Percentiles rank a stretch among this genome's conserved stretches.
phyloP scores from a whole-genome alignment of 2,113 vertebrate species.

The Podarcis muralis region DNA sequence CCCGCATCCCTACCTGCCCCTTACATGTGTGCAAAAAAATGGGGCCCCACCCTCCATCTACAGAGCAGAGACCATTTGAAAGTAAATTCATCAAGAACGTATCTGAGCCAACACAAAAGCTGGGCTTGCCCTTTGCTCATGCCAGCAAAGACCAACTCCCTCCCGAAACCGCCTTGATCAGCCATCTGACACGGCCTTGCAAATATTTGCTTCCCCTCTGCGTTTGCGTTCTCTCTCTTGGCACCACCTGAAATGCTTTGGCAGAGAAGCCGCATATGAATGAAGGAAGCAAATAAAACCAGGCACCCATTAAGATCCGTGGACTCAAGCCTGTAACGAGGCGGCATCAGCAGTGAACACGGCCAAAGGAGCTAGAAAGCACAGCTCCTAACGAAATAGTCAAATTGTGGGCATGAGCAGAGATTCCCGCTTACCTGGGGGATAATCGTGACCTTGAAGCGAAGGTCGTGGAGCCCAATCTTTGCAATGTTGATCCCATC shows the following conservation, averaged over 20 bases:
- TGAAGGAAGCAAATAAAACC: no score
- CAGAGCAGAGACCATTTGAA: no score
- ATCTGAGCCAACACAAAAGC: neutral
- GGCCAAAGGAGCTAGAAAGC: neutral
- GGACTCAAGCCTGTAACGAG: neutral
- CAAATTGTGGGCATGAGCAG: neutral
- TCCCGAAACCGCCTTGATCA: neutral
- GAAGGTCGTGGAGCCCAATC: constrained; percentile 90
- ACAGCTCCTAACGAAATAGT: no score
- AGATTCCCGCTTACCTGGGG: constrained; percentile 82
- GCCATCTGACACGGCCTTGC: no score
- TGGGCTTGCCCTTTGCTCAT: neutral
- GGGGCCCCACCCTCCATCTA: no score
- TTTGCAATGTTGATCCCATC: constrained; percentile 87
- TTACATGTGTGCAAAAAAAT: no score
- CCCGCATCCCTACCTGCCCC: no score
- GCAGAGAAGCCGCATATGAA: neutral
- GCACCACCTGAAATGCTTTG: neutral
- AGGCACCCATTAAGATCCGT: no score
- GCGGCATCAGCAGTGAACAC: neutral
- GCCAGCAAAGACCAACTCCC: no score
- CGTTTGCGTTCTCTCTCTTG: no score
- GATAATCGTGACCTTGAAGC: constrained; percentile 95
- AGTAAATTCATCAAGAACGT: neutral
- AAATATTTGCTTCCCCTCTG: no score